phyloP scores from a whole-genome alignment of 2,797 vertebrate species.

The Amniataba percoides region DNA sequence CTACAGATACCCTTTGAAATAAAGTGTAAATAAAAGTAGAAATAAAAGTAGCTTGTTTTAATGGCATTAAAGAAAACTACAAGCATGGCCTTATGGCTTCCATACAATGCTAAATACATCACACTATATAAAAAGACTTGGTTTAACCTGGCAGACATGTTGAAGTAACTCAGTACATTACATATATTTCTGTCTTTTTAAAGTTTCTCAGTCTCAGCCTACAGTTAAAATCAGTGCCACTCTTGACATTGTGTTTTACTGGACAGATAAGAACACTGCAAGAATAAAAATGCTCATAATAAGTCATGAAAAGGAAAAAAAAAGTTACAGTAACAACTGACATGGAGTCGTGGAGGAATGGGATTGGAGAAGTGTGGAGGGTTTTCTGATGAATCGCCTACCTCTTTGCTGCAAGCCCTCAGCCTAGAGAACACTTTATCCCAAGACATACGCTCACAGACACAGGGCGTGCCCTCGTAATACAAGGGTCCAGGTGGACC shows the following conservation, averaged over 20 bases:
- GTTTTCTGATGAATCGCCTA: conserved; percentile 77
- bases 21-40: no score
- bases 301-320: conserved; percentile 33
- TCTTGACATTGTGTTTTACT: neutral
- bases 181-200: neutral
- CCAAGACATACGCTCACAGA: conserved; percentile 83
- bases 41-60: no score
- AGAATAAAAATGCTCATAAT: conserved; percentile 12
- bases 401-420: conserved; percentile 79
- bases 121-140: neutral
- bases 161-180: neutral
- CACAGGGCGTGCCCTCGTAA: conserved; percentile 71
- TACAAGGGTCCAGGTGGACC: conserved; percentile 81
- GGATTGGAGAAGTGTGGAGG: conserved; percentile 64
- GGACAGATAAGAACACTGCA: conserved; percentile 25
- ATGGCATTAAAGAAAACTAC: no score
- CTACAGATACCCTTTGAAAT: no score
- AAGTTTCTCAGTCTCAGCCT: conserved; percentile 29
- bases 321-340: conserved; percentile 43
- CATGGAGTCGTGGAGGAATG: conserved; percentile 63
- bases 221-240: conserved; percentile 1
- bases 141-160: neutral
- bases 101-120: conserved; percentile 1
- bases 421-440: conserved; percentile 83
- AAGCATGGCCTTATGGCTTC: no score